Evolutionary conservation across 2,113 vertebrate species (phyloP).

Genomic region (Corapipo altera): DNA sequence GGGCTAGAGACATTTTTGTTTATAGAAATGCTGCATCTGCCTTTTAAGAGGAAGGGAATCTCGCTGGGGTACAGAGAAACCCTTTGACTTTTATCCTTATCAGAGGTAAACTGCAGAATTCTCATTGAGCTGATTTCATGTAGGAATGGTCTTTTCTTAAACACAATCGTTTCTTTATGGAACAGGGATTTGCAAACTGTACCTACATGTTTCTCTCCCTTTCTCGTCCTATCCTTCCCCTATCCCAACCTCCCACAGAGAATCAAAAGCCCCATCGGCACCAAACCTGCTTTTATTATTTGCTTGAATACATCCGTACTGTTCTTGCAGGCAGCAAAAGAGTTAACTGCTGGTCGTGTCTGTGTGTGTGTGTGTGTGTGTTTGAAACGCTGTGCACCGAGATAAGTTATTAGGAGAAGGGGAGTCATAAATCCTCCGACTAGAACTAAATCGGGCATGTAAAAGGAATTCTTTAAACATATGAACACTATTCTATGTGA

Average conservation of each 20-base stretch:
- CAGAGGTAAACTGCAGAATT: constrained; percentile 35
- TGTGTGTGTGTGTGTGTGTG: not conserved
- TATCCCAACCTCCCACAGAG: not conserved
- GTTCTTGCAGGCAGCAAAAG: constrained; percentile 27
- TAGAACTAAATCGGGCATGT: constrained; percentile 58
- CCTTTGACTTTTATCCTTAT: constrained; percentile 18
- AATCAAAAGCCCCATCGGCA: not conserved
- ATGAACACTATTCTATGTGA: constrained; percentile 25
- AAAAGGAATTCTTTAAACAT: constrained; percentile 59
- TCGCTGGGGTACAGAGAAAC: not conserved
- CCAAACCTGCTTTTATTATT: not conserved
- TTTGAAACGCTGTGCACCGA: constrained; percentile 17
- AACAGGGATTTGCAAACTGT: not conserved
- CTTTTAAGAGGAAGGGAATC: not conserved
- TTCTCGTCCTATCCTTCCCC: not conserved
- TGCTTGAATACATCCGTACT: not conserved
- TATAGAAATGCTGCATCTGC: constrained; percentile 48
- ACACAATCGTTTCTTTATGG: constrained; percentile 32
- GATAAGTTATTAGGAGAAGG: constrained; percentile 60
- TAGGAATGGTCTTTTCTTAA: not conserved
- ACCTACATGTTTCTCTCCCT: not conserved
- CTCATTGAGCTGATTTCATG: not conserved
- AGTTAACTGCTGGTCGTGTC: constrained; percentile 53
- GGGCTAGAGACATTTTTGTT: constrained; percentile 56
- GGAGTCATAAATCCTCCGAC: constrained; percentile 52